These are phyloP conservation scores for Parelbella ahira DNA, from an alignment of 2,888 invertebrate species.

Conservation along the genomic window DNA sequence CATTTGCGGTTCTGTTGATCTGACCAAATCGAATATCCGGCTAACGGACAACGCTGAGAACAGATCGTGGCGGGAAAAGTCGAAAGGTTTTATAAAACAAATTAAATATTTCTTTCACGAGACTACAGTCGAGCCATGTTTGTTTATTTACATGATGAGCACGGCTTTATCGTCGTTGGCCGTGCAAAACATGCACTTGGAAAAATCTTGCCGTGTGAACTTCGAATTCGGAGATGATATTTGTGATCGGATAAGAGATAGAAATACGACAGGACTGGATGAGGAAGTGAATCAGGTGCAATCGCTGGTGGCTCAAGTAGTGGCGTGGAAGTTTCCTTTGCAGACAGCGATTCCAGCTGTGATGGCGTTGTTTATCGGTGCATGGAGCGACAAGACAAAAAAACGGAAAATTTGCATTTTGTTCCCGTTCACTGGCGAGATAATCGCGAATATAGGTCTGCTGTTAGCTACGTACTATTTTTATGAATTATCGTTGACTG, in stretches of 20 bases:
- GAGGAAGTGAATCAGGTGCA: constrained; percentile 65
- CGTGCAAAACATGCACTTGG: constrained; percentile 79
- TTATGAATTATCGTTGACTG: constrained; percentile 70
- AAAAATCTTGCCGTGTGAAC: constrained; percentile 81
- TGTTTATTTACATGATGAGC: constrained; percentile 83
- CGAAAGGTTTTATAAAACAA: constrained; percentile 52
- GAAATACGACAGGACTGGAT: constrained; percentile 67
- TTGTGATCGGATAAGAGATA: constrained; percentile 70
- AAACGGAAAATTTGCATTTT: constrained; percentile 81
- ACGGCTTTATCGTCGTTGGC: constrained; percentile 83
- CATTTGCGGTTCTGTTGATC: constrained; percentile 47
- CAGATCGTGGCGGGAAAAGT: constrained; percentile 55
- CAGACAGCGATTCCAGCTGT: constrained; percentile 81
- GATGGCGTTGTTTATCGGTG: constrained; percentile 80
- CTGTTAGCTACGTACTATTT: constrained; percentile 80
- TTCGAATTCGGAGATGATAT: constrained; percentile 71
- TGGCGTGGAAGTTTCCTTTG: constrained; percentile 81
- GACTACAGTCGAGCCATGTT: constrained; percentile 84
- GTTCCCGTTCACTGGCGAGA: constrained; percentile 78
- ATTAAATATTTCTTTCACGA: constrained; percentile 58
- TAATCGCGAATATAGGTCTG: constrained; percentile 74
- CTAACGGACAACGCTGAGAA: constrained; percentile 49
- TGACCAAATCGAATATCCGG: constrained; percentile 60
- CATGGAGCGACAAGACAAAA: constrained; percentile 82
- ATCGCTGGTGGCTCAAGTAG: constrained; percentile 72